These are phyloP conservation scores for Acyrthosiphon pisum DNA, from an alignment of 1,140 invertebrate species.

Conservation along the genomic window DNA sequence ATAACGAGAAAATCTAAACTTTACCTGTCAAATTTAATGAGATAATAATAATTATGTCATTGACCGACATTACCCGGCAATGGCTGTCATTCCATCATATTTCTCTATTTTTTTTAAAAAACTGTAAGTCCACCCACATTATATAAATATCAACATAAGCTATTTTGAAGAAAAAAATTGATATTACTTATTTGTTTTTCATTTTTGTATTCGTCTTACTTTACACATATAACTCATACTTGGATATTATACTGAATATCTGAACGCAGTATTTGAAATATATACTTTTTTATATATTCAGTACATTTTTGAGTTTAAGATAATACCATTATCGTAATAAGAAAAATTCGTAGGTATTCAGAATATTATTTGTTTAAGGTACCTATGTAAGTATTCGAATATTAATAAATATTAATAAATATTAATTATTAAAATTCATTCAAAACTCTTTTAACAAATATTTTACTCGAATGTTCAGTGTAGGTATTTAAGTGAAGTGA, in stretches of 20 bases:
- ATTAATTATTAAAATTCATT: background rate
- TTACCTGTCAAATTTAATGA: too few species aligned
- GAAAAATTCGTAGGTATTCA: background rate
- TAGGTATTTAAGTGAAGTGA: background rate
- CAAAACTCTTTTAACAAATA: background rate
- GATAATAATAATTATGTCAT: too few species aligned
- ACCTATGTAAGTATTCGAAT: background rate
- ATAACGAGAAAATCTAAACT: too few species aligned
- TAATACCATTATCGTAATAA: background rate
- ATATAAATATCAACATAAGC: background rate
- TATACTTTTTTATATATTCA: background rate
- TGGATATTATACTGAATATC: too few species aligned
- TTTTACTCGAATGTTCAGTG: background rate
- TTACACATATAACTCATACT: too few species aligned
- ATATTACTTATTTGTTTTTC: background rate
- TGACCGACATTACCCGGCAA: too few species aligned
- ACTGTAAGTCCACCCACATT: too few species aligned
- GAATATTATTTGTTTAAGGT: background rate
- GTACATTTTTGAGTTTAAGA: background rate
- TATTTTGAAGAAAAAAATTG: background rate
- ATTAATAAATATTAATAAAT: too few species aligned
- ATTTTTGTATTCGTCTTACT: background rate
- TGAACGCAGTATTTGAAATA: background rate
- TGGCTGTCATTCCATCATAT: too few species aligned
- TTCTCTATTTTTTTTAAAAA: too few species aligned